These are phyloP conservation scores for Drosophila emarginata DNA, from an alignment of 2,888 invertebrate species.

Conservation along the genomic window DNA sequence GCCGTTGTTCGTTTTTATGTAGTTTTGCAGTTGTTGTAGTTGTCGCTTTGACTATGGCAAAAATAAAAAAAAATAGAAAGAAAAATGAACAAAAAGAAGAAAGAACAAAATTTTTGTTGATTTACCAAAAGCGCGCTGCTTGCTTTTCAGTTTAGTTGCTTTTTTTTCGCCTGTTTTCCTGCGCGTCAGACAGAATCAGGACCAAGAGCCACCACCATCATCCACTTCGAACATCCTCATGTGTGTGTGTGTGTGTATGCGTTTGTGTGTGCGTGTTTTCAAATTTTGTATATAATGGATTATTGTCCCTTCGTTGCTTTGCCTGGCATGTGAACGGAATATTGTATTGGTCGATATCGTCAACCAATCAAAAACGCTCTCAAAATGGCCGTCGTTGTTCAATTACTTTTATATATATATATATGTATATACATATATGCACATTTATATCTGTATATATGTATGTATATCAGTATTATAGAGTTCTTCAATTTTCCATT, in stretches of 20 bases:
- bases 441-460: conserved; percentile 8
- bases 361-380: conserved; percentile 82
- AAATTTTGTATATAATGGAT: conserved; percentile 81
- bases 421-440: conserved; percentile 8
- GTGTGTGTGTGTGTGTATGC: conserved; percentile 27
- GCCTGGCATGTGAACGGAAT: conserved; percentile 73
- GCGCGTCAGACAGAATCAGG: conserved; percentile 68
- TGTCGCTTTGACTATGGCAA: conserved; percentile 29
- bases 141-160: conserved; percentile 38
- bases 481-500: background rate
- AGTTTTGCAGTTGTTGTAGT: conserved; percentile 40
- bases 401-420: conserved; percentile 50
- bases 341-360: conserved; percentile 83
- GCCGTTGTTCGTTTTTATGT: conserved; percentile 25
- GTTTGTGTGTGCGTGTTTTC: conserved; percentile 58
- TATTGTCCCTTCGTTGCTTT: conserved; percentile 76
- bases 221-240: conserved; percentile 10
- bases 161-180: conserved; percentile 49
- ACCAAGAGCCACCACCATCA: conserved; percentile 27
- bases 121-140: conserved; percentile 50
- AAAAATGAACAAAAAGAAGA: conserved; percentile 12
- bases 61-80: conserved; percentile 11
- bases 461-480: conserved; percentile 20
- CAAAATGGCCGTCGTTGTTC: conserved; percentile 82
- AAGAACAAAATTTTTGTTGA: conserved; percentile 45